Base-by-base conservation (phyloP, 1,140 invertebrate species). In the Drosophila obscura region DNA sequence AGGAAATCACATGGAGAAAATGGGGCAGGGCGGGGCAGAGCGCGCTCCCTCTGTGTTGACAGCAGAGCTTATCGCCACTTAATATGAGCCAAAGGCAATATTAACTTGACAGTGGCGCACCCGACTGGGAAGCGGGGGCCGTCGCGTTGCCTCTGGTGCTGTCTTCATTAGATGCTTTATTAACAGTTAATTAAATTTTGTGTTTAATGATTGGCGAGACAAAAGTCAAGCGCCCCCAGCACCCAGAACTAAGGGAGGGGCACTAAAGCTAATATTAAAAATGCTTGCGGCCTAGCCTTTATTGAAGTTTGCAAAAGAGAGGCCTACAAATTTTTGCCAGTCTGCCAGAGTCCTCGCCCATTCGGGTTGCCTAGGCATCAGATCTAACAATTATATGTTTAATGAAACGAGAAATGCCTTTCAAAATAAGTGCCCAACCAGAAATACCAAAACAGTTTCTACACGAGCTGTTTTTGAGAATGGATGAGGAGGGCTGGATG, bases 141-240 rank as follows among this genome's bases (percentile, higher is more conserved):
- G 56, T 19, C 19, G 56, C 24, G 67, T 41, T 56, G 67, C 46
- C 71, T 61, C 39, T 51, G 56, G 67, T 41, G 59, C 68, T 57
- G 63, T 77, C 71, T 82, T 87, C 76, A 88, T 87, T 87, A 83
- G 72, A 72, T 76, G 61, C 83, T 87, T 88, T 87, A 88, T 87
- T 79, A 87, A 88, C 83, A 83, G 83, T 88, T 87, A 87, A 87
- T 87, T 87, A 88, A 87, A 87, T 87, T 79, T 87, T 88, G 83
- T 88, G 72, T 79, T 87, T 87, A 87, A 87, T 88, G 83, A 87
- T 83, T 74, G 58, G 69, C 58, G 58, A 48, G 61, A 62, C 46
- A 59, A 41, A 63, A 68, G 67, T 58, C 64, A 67, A 59, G 61
- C 35, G 35, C 35, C 35, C 9, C 35, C 35, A 16, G 31, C 39